phyloP scores from a whole-genome alignment of 2,797 vertebrate genomes.

The Myotis daubentonii region DNA sequence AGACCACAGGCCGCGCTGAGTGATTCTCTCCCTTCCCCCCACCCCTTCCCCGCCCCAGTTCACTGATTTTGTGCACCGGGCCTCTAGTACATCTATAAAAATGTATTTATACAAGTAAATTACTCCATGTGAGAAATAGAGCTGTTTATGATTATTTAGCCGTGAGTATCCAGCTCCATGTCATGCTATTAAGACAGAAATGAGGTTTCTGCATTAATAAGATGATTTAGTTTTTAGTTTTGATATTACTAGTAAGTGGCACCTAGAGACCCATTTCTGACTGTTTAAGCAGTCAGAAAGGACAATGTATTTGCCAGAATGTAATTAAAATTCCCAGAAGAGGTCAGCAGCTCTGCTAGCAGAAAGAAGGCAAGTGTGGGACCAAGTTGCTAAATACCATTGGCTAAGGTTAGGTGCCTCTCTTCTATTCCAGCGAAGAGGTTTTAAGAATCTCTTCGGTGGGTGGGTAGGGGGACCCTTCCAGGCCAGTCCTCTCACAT shows the following conservation, averaged over 20 bases:
- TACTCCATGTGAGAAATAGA: background rate
- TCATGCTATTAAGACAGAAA: background rate
- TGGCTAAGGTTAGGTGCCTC: background rate
- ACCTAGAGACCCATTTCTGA: background rate
- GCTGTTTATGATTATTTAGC: background rate
- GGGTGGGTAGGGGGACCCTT: background rate
- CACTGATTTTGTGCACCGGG: too few species aligned
- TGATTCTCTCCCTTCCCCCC: too few species aligned
- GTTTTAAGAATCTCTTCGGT: background rate
- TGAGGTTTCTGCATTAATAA: background rate
- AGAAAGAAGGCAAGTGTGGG: background rate
- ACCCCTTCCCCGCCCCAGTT: accelerated
- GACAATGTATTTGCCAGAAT: background rate
- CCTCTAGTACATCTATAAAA: background rate
- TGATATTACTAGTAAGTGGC: background rate
- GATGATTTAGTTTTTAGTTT: slow-evolving; percentile 34
- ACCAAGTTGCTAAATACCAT: background rate
- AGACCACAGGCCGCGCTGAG: too few species aligned
- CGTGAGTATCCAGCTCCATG: background rate
- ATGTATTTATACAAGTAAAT: background rate
- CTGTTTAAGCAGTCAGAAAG: slow-evolving; percentile 5
- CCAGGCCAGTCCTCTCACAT: background rate
- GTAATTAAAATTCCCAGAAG: background rate
- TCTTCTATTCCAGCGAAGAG: background rate
- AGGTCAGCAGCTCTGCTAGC: background rate